These are phyloP conservation scores for Steinernema khuongi DNA, from an alignment of 1,140 invertebrate genomes.

Conservation along the genomic window DNA sequence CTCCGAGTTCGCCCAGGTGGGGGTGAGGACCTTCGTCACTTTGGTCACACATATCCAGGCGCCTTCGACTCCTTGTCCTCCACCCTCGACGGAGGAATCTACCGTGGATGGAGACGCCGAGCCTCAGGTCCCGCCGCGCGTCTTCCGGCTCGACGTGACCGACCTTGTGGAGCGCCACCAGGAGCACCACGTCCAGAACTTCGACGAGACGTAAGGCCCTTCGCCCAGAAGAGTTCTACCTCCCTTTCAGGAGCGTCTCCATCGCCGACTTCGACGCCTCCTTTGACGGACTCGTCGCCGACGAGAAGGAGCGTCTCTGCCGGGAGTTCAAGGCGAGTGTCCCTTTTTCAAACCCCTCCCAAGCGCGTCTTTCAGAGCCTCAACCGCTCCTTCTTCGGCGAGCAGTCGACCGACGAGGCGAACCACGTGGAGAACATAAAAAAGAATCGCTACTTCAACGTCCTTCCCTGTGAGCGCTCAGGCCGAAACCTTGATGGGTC, in stretches of 20 bases:
- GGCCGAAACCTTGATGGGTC: not conserved
- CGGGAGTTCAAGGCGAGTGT: not conserved
- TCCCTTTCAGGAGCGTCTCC: not conserved
- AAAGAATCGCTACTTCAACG: not conserved
- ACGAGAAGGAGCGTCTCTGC: not conserved
- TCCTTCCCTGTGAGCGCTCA: constrained; percentile 1
- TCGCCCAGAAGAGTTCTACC: not conserved
- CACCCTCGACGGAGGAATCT: constrained; percentile 4
- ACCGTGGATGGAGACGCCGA: not conserved
- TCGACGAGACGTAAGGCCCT: not conserved
- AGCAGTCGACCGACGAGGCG: not conserved
- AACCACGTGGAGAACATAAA: not conserved
- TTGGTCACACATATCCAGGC: not conserved
- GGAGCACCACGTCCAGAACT: not conserved
- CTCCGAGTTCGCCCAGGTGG: no score
- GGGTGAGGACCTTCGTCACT: not conserved
- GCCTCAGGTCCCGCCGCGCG: not conserved
- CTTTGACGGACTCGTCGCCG: not conserved
- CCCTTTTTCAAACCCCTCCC: not conserved
- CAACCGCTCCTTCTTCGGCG: not conserved
- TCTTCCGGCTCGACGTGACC: not conserved
- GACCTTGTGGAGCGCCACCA: not conserved
- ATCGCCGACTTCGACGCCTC: not conserved
- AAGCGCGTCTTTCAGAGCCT: not conserved
- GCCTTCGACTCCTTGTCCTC: not conserved